Evolutionary conservation across 2,113 vertebrate genomes (phyloP).

Genomic region (Gallinago paraguaiae): DNA sequence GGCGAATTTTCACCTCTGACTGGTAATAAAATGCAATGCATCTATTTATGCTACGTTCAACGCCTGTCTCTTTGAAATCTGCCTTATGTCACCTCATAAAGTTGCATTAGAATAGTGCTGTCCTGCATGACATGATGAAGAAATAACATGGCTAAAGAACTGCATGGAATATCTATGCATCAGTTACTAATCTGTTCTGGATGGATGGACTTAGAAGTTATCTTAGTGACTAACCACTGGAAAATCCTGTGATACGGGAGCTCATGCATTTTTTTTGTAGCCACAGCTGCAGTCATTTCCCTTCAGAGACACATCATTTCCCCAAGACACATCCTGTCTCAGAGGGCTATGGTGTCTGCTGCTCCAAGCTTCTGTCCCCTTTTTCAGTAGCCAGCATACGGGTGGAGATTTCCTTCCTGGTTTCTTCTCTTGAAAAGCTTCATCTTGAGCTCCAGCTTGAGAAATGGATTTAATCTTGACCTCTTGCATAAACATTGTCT

Average conservation of each 20-base stretch:
- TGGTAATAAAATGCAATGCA: neutral
- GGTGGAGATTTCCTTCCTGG: conserved; percentile 76
- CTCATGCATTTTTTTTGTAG: conserved; percentile 24
- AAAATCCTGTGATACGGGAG: conserved; percentile 74
- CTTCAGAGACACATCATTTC: conserved; percentile 71
- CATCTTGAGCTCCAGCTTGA: conserved; percentile 59
- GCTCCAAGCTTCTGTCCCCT: conserved; percentile 53
- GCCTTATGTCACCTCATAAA: neutral
- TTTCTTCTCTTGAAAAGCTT: conserved; percentile 57
- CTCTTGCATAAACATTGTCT: conserved; percentile 67
- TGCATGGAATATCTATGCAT: conserved; percentile 53
- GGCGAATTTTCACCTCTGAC: neutral
- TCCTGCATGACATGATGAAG: neutral
- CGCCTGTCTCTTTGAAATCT: neutral
- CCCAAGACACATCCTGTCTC: conserved; percentile 77
- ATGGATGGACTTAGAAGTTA: conserved; percentile 74
- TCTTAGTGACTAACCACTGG: conserved; percentile 74
- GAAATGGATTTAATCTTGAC: conserved; percentile 63
- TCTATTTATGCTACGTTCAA: neutral
- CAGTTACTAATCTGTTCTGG: conserved; percentile 71
- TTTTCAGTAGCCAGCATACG: conserved; percentile 1
- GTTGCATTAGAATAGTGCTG: neutral
- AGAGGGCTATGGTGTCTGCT: conserved; percentile 48
- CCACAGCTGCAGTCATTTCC: conserved; percentile 77
- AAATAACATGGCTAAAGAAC: neutral